Base-by-base conservation (phyloP, 2,888 invertebrate species). In the Apantesis nais region DNA sequence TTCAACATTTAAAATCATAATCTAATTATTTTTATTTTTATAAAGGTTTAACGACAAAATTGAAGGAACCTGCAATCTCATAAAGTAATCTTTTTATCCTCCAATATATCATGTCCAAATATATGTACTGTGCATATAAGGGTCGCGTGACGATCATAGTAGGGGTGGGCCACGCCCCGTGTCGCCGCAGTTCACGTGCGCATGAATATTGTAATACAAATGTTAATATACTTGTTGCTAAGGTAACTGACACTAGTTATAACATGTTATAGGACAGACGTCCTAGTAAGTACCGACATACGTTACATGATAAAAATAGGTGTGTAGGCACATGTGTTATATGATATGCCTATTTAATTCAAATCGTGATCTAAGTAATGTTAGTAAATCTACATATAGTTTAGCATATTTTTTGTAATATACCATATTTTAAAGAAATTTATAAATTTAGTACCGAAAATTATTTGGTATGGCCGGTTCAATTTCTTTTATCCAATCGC, bases 81-180 rank as follows among this genome's bases (percentile, higher is more conserved):
- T 55, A 29, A 55, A 55, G 55, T 55, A 55, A 55, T 44, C 2
- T 44, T 44, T 16, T 16, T 16, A 44, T 29, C 25, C 55, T 55
- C 14, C 34, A 34, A 52, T 34, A 52, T 52, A 34, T n/a, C 37
- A 19, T 8, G 65, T n/a, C 1, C 63, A 63, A 52, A 52, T 14
- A 66, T 25, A 66, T 72, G 70, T 66, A 61, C 67, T 63, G 69
- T 65, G 74, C 71, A 71, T 63, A 71, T 70, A 41, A 71, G 66
- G 73, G 68, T 82, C 72, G 81, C 81, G 81, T 81, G 81, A 74
- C 77, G 67, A 65, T 62, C 31, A 66, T 52, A 48, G 63, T 37
- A 34, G 71, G 80, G 82, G 72, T 69, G 76, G 70, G 63, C 72
- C 74, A 64, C 65, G 62, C 68, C 65, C 58, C 62, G 61, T 67